These are phyloP conservation scores for Capreolus pygargus DNA, from an alignment of 2,113 vertebrate genomes.

Conservation along the genomic window DNA sequence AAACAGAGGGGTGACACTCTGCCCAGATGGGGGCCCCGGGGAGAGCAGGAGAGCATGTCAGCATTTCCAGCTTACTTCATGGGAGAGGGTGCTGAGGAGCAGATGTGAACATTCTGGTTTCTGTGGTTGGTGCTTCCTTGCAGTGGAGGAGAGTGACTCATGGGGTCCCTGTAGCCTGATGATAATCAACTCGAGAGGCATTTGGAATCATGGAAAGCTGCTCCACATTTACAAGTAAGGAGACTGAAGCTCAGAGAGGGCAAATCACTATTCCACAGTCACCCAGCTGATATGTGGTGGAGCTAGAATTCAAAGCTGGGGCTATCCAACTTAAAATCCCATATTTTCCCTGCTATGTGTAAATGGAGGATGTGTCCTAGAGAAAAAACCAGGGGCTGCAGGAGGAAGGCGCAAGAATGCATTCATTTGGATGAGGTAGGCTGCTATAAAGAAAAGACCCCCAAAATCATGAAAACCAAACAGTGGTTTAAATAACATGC, in stretches of 20 bases:
- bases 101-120: conserved; percentile 45
- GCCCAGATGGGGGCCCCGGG: not conserved
- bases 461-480: not conserved
- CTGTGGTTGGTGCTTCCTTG: conserved; percentile 54
- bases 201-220: not conserved
- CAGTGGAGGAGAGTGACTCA: conserved; percentile 53
- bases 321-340: not conserved
- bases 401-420: not conserved
- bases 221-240: not conserved
- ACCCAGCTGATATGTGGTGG: not conserved
- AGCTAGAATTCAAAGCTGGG: not conserved
- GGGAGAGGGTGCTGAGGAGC: not conserved
- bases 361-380: not conserved
- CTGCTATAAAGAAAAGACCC: not conserved
- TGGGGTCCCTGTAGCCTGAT: not conserved
- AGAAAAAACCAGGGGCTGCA: not conserved
- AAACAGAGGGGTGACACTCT: not conserved
- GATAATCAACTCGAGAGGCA: not conserved
- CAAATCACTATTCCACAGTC: not conserved
- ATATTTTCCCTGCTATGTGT: not conserved
- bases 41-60: not conserved
- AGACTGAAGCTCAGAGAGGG: not conserved
- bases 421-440: not conserved
- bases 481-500: not conserved
- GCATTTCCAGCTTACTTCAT: conserved; percentile 26